Conservation (phyloP, 2,888 invertebrate species). For the Drosophila recens region DNA sequence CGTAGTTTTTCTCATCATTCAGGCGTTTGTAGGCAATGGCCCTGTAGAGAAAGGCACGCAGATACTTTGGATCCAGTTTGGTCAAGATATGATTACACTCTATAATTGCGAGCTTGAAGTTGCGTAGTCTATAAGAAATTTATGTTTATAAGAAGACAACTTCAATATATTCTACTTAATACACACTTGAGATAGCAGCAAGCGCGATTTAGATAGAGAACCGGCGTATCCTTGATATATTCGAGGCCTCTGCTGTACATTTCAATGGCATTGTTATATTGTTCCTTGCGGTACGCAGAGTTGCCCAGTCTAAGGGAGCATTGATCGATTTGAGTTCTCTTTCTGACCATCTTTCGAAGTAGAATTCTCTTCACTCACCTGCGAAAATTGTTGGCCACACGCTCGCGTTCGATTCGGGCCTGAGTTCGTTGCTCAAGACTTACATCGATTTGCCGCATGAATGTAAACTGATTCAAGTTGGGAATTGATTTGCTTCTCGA, state of each 20-base stretch:
- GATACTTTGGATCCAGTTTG: constrained; percentile 42
- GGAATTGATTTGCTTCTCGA: fast-evolving
- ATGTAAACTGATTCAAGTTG: constrained; percentile 43
- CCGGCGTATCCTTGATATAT: constrained; percentile 56
- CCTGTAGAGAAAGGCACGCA: constrained; percentile 64
- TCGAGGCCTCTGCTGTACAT: constrained; percentile 54
- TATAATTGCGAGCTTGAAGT: constrained; percentile 48
- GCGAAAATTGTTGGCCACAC: constrained; percentile 56
- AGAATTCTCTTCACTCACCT: constrained; percentile 8
- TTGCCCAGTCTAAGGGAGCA: constrained; percentile 48
- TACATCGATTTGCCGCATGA: constrained; percentile 51
- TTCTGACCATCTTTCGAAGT: too few species aligned
- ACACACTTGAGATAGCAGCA: constrained; percentile 59
- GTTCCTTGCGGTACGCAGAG: constrained; percentile 43
- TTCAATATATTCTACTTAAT: not conserved
- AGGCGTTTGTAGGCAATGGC: constrained; percentile 52
- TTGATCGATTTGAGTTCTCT: not conserved
- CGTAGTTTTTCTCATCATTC: constrained; percentile 51
- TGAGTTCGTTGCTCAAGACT: constrained; percentile 14
- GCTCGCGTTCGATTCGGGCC: constrained; percentile 30
- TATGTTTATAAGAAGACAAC: too few species aligned
- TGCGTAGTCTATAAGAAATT: constrained; percentile 36
- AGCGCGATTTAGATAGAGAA: constrained; percentile 66
- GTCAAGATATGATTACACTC: constrained; percentile 57
- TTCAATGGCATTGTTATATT: constrained; percentile 32